Conservation (phyloP, 2,888 invertebrate species). For the Drosophila monieri region DNA sequence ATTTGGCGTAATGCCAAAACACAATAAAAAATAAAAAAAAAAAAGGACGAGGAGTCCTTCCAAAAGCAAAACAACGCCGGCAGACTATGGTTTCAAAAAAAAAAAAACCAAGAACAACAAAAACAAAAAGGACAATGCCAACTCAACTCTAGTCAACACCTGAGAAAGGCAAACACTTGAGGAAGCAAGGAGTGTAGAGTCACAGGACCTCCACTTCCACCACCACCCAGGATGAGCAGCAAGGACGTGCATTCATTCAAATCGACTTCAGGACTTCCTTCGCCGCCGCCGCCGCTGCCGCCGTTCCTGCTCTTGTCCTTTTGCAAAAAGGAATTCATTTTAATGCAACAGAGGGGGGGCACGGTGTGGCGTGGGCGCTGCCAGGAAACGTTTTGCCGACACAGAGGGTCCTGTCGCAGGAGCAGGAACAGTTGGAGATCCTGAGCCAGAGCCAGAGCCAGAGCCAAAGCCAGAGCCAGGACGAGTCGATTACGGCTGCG, state of each 20-base stretch:
- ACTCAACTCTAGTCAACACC: slow-evolving; percentile 67
- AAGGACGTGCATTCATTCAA: slow-evolving; percentile 77
- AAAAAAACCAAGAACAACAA: not conserved
- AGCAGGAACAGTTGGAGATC: slow-evolving; percentile 3
- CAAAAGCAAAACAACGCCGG: slow-evolving; percentile 67
- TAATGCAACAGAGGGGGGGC: slow-evolving; percentile 57
- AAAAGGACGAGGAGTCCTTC: slow-evolving; percentile 1
- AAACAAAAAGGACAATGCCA: slow-evolving; percentile 74
- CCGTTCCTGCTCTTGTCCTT: slow-evolving; percentile 14
- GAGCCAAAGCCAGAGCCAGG: slow-evolving; percentile 10
- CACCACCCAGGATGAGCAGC: slow-evolving; percentile 38
- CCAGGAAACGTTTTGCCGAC: slow-evolving; percentile 65
- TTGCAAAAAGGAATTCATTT: slow-evolving; percentile 73
- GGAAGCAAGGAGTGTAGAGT: slow-evolving; percentile 42
- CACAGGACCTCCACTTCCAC: not conserved
- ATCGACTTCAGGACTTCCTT: slow-evolving; percentile 59
- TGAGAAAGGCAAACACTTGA: slow-evolving; percentile 78
- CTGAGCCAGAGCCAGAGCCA: slow-evolving; percentile 7
- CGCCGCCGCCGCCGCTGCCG: slow-evolving; percentile 16
- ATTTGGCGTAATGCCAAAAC: slow-evolving; percentile 82
- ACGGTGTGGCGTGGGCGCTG: slow-evolving; percentile 8
- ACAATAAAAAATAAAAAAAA: slow-evolving; percentile 51
- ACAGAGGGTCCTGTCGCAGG: slow-evolving; percentile 27
- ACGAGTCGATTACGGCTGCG: slow-evolving; percentile 59
- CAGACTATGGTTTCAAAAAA: slow-evolving; percentile 34